These are phyloP conservation scores for Schizothorax lantsangensis DNA, from an alignment of 2,797 vertebrate genomes.

Conservation along the genomic window DNA sequence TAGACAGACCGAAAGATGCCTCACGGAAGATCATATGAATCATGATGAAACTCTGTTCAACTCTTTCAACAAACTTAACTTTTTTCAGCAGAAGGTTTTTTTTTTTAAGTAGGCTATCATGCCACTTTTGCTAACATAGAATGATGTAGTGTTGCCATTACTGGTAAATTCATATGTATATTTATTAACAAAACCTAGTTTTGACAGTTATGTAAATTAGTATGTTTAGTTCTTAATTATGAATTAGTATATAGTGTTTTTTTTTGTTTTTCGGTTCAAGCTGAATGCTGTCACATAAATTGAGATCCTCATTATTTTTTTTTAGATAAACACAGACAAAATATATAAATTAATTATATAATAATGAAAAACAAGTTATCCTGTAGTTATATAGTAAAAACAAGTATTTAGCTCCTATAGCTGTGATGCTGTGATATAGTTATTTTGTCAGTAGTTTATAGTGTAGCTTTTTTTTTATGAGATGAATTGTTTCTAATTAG, in stretches of 20 bases:
- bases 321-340: too few relatives aligned
- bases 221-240: neutral
- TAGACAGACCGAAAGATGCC: neutral
- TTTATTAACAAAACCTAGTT: neutral
- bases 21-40: neutral
- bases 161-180: neutral
- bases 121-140: neutral
- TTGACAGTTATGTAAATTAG: neutral
- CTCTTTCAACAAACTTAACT: neutral
- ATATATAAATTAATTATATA: too few relatives aligned
- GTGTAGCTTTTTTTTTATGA: too few relatives aligned
- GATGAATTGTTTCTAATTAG: neutral
- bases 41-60: neutral
- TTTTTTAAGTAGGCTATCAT: neutral
- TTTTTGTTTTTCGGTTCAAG: neutral
- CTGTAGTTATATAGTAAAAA: too few relatives aligned
- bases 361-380: too few relatives aligned
- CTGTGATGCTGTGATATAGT: too few relatives aligned
- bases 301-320: neutral
- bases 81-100: neutral
- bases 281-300: neutral
- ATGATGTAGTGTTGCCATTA: neutral
- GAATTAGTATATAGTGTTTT: neutral
- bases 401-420: too few relatives aligned
- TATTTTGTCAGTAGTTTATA: too few relatives aligned